Conservation (phyloP, 1,140 invertebrate species). For the Araneus ventricosus region DNA sequence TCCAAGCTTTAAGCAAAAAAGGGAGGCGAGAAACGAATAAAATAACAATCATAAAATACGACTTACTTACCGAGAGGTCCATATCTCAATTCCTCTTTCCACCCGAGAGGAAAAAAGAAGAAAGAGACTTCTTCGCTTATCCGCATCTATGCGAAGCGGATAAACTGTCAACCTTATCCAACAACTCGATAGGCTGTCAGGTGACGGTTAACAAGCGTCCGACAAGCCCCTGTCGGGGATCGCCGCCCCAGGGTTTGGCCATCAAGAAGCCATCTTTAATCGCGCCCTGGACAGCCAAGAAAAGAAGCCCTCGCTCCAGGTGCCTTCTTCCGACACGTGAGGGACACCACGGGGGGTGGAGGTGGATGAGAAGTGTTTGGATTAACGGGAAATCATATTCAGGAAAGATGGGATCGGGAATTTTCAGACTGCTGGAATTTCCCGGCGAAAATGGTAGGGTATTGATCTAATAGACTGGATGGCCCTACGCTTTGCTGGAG, state of each 20-base stretch:
- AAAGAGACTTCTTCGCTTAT: slow-evolving; percentile 4
- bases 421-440: neutral
- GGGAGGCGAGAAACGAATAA: no score
- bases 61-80: neutral
- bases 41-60: neutral
- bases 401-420: slow-evolving; percentile 6
- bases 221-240: slow-evolving; percentile 24
- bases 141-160: neutral
- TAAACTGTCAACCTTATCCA: slow-evolving; percentile 67
- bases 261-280: slow-evolving; percentile 51
- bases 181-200: slow-evolving; percentile 55
- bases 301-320: neutral
- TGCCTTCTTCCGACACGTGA: neutral
- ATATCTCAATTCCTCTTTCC: slow-evolving; percentile 27
- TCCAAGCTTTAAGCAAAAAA: neutral
- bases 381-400: slow-evolving; percentile 56
- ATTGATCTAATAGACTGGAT: no score
- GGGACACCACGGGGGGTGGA: neutral
- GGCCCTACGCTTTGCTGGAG: no score
- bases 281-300: neutral
- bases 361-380: neutral
- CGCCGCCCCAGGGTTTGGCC: slow-evolving; percentile 4
- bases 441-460: neutral
- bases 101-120: neutral
- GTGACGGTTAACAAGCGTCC: slow-evolving; percentile 57